Evolutionary conservation across 2,888 invertebrate genomes (phyloP).

Genomic region (Temnothorax unifasciatus): DNA sequence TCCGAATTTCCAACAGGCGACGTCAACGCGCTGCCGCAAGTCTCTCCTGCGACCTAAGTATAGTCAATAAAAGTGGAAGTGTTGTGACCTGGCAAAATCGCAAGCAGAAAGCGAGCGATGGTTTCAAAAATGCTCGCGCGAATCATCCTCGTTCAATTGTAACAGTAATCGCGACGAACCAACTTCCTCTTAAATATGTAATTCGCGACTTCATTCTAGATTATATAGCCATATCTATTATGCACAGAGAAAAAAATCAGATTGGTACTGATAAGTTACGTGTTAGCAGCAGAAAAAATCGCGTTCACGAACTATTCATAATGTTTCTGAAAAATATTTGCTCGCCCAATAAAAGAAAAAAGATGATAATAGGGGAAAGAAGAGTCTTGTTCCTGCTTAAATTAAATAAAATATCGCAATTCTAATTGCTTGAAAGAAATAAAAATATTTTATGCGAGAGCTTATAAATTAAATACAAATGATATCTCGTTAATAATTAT

Average conservation of each 20-base stretch:
- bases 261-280: neutral
- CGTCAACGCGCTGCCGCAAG: neutral
- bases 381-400: neutral
- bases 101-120: neutral
- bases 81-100: conserved; percentile 40
- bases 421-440: neutral
- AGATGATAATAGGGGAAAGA: neutral
- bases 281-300: neutral
- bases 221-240: neutral
- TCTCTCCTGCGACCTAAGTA: conserved; percentile 17
- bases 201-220: neutral
- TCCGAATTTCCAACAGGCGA: conserved; percentile 36
- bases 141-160: neutral
- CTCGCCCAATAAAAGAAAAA: neutral
- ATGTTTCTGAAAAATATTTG: neutral
- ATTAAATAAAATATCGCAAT: neutral
- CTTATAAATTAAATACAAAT: neutral
- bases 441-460: neutral
- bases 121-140: conserved; percentile 9
- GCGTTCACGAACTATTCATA: neutral
- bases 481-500: neutral
- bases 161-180: neutral
- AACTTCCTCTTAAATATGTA: neutral
- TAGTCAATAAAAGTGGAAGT: conserved; percentile 33
- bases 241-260: neutral